phyloP scores from a whole-genome alignment of 2,113 vertebrate species.

The Pantherophis guttatus region DNA sequence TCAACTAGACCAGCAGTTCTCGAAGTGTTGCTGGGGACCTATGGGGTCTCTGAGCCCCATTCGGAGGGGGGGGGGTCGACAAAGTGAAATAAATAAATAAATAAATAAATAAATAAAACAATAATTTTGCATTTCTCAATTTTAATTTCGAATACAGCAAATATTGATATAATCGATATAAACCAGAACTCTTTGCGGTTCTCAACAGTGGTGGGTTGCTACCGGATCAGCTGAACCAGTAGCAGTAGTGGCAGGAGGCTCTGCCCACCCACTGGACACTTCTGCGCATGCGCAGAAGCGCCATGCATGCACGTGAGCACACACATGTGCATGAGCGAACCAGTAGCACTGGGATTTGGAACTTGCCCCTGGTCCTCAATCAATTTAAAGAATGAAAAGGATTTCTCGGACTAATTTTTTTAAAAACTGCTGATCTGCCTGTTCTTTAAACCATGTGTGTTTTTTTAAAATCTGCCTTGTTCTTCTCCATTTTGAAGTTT shows the following conservation, averaged over 20 bases:
- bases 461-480: not conserved
- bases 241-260: no score
- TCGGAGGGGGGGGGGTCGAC: not conserved
- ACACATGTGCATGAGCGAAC: no score
- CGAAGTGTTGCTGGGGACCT: not conserved
- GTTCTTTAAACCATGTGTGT: not conserved
- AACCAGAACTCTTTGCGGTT: not conserved
- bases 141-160: not conserved
- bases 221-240: no score
- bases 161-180: not conserved
- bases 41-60: not conserved
- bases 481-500: constrained; percentile 47
- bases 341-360: no score
- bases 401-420: not conserved
- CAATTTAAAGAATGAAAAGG: no score
- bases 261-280: no score
- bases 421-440: not conserved
- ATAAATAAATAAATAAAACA: not conserved
- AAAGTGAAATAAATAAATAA: not conserved
- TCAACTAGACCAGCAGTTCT: not conserved
- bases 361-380: not conserved
- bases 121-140: not conserved
- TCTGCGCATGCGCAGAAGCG: no score
- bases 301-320: no score
- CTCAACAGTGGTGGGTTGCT: no score